Conservation (phyloP, 1,140 invertebrate species). For the Diploscapter pachys region DNA sequence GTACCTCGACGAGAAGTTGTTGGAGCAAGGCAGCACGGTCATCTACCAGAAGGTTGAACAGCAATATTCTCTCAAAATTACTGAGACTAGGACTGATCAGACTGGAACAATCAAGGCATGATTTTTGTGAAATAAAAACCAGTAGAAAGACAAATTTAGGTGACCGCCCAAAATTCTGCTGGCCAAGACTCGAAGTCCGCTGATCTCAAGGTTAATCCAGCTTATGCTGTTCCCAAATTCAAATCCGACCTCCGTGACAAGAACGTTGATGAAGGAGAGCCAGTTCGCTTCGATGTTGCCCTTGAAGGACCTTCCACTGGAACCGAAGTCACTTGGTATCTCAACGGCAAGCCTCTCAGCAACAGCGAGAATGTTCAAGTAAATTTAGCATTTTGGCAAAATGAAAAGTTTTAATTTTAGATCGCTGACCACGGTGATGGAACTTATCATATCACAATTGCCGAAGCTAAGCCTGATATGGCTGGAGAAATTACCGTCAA, state of each 20-base stretch:
- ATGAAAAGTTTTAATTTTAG: conserved; percentile 11
- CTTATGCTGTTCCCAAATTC: conserved; percentile 25
- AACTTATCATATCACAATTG: conserved; percentile 77
- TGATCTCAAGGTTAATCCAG: conserved; percentile 37
- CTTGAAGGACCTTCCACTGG: conserved; percentile 34
- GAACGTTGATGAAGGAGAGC: conserved; percentile 42
- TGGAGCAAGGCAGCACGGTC: conserved; percentile 45
- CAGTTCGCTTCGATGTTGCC: conserved; percentile 33
- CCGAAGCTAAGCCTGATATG: conserved; percentile 82
- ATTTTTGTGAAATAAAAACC: not conserved
- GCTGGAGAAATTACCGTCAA: conserved; percentile 35
- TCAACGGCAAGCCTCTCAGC: conserved; percentile 42
- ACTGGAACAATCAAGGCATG: conserved; percentile 26
- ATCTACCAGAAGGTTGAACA: conserved; percentile 16
- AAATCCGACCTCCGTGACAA: conserved; percentile 31
- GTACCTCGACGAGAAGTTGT: conserved; percentile 57
- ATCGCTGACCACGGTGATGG: conserved; percentile 41
- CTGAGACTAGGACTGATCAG: conserved; percentile 21
- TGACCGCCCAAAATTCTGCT: conserved; percentile 40
- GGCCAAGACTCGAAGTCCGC: conserved; percentile 37
- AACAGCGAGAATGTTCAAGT: conserved; percentile 19
- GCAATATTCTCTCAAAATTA: conserved; percentile 27
- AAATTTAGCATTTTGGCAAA: conserved; percentile 5
- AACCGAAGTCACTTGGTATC: conserved; percentile 44
- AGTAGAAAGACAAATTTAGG: not conserved